These are phyloP conservation scores for Onychostruthus taczanowskii DNA, from an alignment of 2,113 vertebrate species.

Conservation along the genomic window DNA sequence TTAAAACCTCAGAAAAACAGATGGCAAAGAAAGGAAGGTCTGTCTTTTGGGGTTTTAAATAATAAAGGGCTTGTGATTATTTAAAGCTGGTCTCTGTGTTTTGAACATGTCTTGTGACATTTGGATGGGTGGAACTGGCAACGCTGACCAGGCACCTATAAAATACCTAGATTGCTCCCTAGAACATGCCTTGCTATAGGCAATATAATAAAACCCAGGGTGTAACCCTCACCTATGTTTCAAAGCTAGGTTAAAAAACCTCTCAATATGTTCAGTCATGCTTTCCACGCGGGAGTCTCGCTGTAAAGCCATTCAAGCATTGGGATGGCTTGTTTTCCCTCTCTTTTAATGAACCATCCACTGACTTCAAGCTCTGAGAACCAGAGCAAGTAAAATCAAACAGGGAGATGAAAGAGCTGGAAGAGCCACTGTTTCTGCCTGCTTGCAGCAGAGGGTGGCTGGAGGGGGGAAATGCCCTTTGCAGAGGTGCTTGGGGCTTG, in stretches of 20 bases:
- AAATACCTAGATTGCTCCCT: neutral
- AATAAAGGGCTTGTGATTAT: constrained; percentile 32
- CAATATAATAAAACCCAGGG: neutral
- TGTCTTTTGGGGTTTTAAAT: constrained; percentile 27
- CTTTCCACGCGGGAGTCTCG: fast-evolving
- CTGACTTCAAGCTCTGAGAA: neutral
- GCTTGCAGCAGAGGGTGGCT: neutral
- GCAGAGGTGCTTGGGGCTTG: neutral
- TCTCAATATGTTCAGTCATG: neutral
- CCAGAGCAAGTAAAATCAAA: neutral
- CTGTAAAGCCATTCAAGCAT: neutral
- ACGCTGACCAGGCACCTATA: neutral
- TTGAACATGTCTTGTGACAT: neutral
- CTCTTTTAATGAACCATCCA: fast-evolving
- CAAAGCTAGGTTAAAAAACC: neutral
- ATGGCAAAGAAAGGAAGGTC: constrained; percentile 30
- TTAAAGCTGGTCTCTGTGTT: neutral
- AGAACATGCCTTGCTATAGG: neutral
- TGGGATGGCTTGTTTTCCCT: neutral
- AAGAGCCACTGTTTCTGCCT: neutral
- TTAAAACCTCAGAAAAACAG: constrained; percentile 53
- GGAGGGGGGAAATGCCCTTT: neutral
- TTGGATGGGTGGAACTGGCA: neutral
- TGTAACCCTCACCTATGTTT: neutral
- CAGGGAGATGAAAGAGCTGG: neutral